Base-by-base conservation (phyloP, 1,140 invertebrate species). In the Drosophila rhopaloa region DNA sequence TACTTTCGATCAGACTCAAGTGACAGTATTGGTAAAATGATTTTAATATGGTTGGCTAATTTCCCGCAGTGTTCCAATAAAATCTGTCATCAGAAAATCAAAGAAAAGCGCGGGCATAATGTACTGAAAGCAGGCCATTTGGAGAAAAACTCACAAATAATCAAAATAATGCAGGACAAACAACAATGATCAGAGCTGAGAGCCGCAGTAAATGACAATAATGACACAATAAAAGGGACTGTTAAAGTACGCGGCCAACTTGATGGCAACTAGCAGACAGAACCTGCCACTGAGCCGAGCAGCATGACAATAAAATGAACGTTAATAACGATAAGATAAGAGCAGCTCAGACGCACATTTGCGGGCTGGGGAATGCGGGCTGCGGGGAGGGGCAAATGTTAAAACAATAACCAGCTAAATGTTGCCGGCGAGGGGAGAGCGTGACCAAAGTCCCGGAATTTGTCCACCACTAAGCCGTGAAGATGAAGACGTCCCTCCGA, bases 321-420 rank as follows among this genome's bases (percentile, higher is more conserved):
- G 84, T 89, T 89, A 89, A 89, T 89, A 89, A 89, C 76, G 84
- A 89, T 89, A 89, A 89, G 84, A 89, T 89, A 88, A 83, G 82
- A 83, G 76, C 62, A 71, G 61, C 66, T 71, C 62, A 63, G 79
- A 67, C 84, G 73, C 60, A 71, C 57, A 81, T 71, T 71, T 57
- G 41, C 11, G 50, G 32, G 62, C n/a, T 16, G 5, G 59, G 11
- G 13, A 10, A 40, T 24, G 24, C 24, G 9, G 43, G 51, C 44
- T 37, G 59, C 48, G 55, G 51, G 13, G 40, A 57, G 58, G 63
- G 70, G 73, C 70, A 90, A 89, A 89, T 89, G 84, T 89, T 89
- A 89, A 89, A 89, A 89, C 84, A 89, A 89, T 89, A 89, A 89
- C 84, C 80, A 68, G 80, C 81, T 84, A 89, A 89, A 89, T 89